Evolutionary conservation across 2,888 invertebrate genomes (phyloP).

Genomic region (Caradrina kadenii): DNA sequence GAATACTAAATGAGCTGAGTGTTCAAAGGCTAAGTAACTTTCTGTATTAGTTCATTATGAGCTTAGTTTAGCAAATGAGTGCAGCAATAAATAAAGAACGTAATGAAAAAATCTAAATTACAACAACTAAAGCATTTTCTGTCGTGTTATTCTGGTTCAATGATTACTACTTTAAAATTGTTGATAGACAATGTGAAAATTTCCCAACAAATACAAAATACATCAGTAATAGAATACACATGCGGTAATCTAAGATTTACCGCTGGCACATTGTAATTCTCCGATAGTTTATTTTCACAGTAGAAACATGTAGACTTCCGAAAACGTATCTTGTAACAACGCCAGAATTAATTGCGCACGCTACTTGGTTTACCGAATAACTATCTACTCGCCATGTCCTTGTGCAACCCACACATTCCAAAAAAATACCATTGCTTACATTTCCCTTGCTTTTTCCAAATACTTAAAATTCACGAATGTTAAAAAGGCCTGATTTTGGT

Average conservation of each 20-base stretch:
- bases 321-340: slow-evolving; percentile 32
- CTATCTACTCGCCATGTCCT: slow-evolving; percentile 30
- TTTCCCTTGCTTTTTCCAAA: slow-evolving; percentile 38
- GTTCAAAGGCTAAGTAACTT: slow-evolving; percentile 1
- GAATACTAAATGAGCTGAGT: slow-evolving; percentile 24
- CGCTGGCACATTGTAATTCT: slow-evolving; percentile 3
- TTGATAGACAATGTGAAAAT: neutral
- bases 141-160: neutral
- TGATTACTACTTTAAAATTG: neutral
- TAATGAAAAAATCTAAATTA: neutral
- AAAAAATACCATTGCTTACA: slow-evolving; percentile 23
- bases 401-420: slow-evolving; percentile 23
- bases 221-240: neutral
- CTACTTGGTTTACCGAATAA: slow-evolving; percentile 50
- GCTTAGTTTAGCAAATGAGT: slow-evolving; percentile 2
- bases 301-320: slow-evolving; percentile 30
- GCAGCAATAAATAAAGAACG: neutral
- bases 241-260: neutral
- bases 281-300: slow-evolving; percentile 18
- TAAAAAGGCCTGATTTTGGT: slow-evolving; percentile 23
- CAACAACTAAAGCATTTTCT: neutral
- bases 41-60: slow-evolving; percentile 19
- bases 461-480: slow-evolving; percentile 43
- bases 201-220: neutral
- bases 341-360: slow-evolving; percentile 46